These are phyloP conservation scores for Pristionchus japonicus DNA, from an alignment of 2,888 invertebrate genomes.

Conservation along the genomic window DNA sequence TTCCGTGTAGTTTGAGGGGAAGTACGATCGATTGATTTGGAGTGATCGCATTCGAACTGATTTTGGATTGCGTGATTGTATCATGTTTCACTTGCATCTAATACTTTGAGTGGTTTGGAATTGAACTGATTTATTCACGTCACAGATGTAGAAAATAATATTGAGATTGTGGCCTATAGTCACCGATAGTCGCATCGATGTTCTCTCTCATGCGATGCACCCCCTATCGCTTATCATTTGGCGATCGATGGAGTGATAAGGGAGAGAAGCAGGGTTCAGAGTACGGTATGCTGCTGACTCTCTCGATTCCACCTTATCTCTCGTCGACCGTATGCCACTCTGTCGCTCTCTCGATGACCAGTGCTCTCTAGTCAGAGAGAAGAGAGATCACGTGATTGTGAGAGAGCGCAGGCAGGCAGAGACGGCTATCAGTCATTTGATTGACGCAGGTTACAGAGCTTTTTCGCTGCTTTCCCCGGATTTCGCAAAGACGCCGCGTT, in stretches of 20 bases:
- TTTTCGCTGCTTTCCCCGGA: not conserved
- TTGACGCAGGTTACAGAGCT: not conserved
- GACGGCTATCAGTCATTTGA: not conserved
- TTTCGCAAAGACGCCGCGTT: slow-evolving; percentile 1
- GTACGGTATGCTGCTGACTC: not conserved
- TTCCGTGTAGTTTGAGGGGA: too few species aligned
- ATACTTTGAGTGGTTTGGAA: too few species aligned
- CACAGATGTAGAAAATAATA: too few species aligned
- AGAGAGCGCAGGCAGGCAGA: not conserved
- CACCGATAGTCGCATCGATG: not conserved
- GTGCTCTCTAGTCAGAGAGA: too few species aligned
- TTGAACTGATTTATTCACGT: too few species aligned
- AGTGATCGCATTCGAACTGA: too few species aligned
- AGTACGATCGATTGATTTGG: too few species aligned
- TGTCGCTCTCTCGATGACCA: too few species aligned
- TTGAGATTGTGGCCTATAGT: not conserved
- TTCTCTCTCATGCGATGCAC: not conserved
- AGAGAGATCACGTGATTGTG: not conserved
- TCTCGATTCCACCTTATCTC: too few species aligned
- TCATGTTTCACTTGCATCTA: too few species aligned
- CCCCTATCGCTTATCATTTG: not conserved
- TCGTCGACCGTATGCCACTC: too few species aligned
- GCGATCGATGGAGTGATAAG: not conserved
- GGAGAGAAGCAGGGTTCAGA: not conserved
- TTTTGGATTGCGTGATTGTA: too few species aligned